Percentiles rank a stretch among this genome's conserved stretches.
Evolutionary conservation across 2,888 invertebrate genomes (phyloP).

Genomic region (Pemphredon lugubris): DNA sequence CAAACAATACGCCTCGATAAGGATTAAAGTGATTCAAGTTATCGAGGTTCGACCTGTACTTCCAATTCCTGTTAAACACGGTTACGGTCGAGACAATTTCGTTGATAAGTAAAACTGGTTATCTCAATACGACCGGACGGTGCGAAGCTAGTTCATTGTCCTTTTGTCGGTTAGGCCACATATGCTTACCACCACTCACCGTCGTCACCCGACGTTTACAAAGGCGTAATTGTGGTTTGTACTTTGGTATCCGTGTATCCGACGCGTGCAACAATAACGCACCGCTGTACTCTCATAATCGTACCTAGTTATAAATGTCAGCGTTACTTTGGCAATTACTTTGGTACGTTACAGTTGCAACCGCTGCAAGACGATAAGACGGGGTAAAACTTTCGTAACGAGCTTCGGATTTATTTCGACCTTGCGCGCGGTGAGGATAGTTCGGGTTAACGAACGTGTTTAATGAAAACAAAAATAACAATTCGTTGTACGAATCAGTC

Average conservation of each 20-base stretch:
- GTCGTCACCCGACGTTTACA: conserved; percentile 41
- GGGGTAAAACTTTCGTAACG: too few species aligned
- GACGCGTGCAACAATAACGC: conserved; percentile 40
- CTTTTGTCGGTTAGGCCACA: conserved; percentile 59
- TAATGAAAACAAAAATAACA: too few species aligned
- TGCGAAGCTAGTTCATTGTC: conserved; percentile 64
- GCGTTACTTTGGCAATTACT: conserved; percentile 25
- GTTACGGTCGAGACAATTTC: conserved; percentile 28
- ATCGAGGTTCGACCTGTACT: too few species aligned
- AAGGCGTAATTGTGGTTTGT: conserved; percentile 52
- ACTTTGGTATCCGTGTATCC: conserved; percentile 38
- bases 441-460: too few species aligned
- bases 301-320: conserved; percentile 26
- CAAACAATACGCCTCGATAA: too few species aligned
- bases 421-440: too few species aligned
- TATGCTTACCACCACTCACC: conserved; percentile 39
- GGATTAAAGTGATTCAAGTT: too few species aligned
- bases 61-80: background rate
- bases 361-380: too few species aligned
- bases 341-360: conserved; percentile 20
- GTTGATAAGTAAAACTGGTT: conserved; percentile 67
- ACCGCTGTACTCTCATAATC: background rate
- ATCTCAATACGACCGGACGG: conserved; percentile 53
- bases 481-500: too few species aligned
- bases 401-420: too few species aligned